Evolutionary conservation across 2,888 invertebrate genomes (phyloP), one percentile per base, ranked within the genome.

Genomic region (Eumacrocentrus americanus): DNA sequence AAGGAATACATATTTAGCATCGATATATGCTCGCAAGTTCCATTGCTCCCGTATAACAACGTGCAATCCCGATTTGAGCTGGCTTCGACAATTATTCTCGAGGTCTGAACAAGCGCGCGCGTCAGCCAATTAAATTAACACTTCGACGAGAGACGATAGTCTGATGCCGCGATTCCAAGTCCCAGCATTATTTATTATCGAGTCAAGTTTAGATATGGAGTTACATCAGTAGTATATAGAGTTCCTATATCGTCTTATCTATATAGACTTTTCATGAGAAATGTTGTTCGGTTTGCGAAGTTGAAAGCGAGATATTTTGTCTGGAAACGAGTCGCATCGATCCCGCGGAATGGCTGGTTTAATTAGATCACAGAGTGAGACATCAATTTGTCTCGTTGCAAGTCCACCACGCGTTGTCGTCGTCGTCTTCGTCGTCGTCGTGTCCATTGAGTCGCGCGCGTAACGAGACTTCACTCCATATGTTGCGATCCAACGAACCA

Each of bases 71-170:
- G 7, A 22, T 46, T 46, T 25, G 14, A 46, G 22, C 12, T 25
- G 23, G n/a, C 20, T 25, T 46, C 23, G 12, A 46, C 12, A 46
- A 46, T 46, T 46, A 46, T 23, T 22, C 23, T 23, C 23, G 1
- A 46, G 14, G 7, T 22, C 23, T 46, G 12, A 23, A 11, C 9
- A 22, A 12, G 23, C 23, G 23, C 20, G 23, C n/a, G n/a, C 18
- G 23, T 46, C 12, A 46, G 37, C 61, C 65, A 69, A 71, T 71
- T 70, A 66, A 71, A 71, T 71, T 67, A 71, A 68, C 68, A 70
- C 61, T 65, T 63, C 23, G 20, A 23, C 12, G 23, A 18, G 42
- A 61, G 63, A 65, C 67, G 59, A 54, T n/a, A n/a, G 65, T 61
- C 63, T 62, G n/a, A n/a, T n/a, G 59, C 54, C 56, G 56, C 63